A percentile compares a stretch with the other conserved stretches of the same genome.
These are phyloP conservation scores for Ylistrum balloti DNA, from an alignment of 1,140 invertebrate genomes.

Conservation along the genomic window DNA sequence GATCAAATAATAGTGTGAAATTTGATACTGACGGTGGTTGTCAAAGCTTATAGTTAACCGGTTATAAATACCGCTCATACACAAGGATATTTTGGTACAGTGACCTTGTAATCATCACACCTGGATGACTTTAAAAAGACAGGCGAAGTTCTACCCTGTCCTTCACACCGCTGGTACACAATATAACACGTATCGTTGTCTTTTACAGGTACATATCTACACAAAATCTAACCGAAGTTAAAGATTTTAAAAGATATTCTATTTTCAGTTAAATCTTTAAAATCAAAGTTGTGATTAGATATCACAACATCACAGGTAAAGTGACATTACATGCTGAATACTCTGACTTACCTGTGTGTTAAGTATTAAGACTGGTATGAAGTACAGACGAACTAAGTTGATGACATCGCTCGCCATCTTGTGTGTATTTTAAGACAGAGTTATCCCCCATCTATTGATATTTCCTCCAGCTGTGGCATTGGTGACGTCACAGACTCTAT, in stretches of 20 bases:
- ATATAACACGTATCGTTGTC: no score
- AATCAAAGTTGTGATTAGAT: neutral
- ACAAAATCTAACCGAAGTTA: neutral
- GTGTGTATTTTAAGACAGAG: neutral
- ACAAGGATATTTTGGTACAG: neutral
- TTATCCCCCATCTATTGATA: neutral
- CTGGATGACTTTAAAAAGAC: neutral
- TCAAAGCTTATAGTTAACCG: no score
- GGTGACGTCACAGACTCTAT: neutral
- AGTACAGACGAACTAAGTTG: neutral
- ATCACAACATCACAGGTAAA: neutral
- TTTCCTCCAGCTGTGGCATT: slow-evolving; percentile 8
- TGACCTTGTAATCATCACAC: neutral
- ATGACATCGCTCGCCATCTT: neutral
- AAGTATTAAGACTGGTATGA: neutral
- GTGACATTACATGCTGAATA: neutral
- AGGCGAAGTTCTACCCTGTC: neutral
- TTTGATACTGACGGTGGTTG: neutral
- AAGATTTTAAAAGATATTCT: neutral
- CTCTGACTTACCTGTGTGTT: neutral
- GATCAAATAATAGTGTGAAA: neutral
- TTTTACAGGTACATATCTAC: neutral
- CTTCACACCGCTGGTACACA: neutral
- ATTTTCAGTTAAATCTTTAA: neutral
- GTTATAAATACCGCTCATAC: neutral